Base-by-base conservation (phyloP, 1,140 invertebrate species). In the Ridgeia piscesae region DNA sequence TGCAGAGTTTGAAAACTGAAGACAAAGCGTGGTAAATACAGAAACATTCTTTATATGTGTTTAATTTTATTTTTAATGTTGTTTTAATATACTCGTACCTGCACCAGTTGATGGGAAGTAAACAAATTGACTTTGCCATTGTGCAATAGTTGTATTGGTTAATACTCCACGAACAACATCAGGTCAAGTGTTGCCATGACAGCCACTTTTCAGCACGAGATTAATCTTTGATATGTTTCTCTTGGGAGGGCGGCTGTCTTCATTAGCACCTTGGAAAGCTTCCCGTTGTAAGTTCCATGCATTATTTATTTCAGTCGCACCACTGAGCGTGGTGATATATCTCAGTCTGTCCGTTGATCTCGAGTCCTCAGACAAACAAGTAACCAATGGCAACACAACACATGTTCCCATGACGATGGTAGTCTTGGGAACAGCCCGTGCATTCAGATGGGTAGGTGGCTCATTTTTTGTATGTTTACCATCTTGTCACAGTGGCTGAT, bases 361-460 rank as follows among this genome's bases (percentile, higher is more conserved):
- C 27, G 17, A 77, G 27, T 8, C 58, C 11, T 77, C 58, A 77
- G 17, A 17, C 58, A 77, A 9, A 77, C 58, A 77, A 77, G 58
- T 6, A 77, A 77, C 58, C 58, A 77, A 77, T 89, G 92, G 89
- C 92, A 31, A 92, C 91, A 42, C 33, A 33, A 88, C 88, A 93
- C 35, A 88, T n/a, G 92, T 27, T 89, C 90, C n/a, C 93, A 92
- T 93, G n/a, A 93, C 95, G 33, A 94, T 94, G 94, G 95, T 93
- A 89, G 93, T 94, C 33, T 94, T 95, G 93, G 94, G 94, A 33
- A 93, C 94, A 31, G 94, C 95, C 58, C 92, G 96, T 92, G 95
- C 94, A 4, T 96, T 95, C 91, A 94, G 96, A 94, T 94, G 94
- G 94, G 95, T 96, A 94, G 58, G 58, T 77, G 58, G 27, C 27